Conservation (phyloP, 2,113 vertebrate genomes). For the Sorex araneus region DNA sequence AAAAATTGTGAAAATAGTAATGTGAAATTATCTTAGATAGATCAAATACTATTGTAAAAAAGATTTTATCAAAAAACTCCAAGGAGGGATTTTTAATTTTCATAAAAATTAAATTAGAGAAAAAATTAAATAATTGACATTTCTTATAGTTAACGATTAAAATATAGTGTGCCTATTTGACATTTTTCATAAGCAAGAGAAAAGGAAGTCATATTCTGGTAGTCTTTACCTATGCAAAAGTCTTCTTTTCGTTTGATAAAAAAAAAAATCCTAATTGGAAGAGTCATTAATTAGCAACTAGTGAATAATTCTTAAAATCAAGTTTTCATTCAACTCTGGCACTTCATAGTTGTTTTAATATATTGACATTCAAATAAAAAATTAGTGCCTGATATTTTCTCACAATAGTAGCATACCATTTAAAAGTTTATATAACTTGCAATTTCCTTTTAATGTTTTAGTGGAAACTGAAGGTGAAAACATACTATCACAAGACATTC, state of each 20-base stretch:
- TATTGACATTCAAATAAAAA: slow-evolving; percentile 26
- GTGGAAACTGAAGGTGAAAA: slow-evolving; percentile 29
- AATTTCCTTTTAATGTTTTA: slow-evolving; percentile 63
- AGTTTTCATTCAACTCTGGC: not conserved
- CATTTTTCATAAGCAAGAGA: slow-evolving; percentile 67
- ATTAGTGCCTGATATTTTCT: not conserved
- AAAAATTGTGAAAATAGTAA: slow-evolving; percentile 44
- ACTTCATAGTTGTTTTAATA: slow-evolving; percentile 69
- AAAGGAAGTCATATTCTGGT: slow-evolving; percentile 41
- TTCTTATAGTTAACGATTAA: slow-evolving; percentile 61
- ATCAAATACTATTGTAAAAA: slow-evolving; percentile 39
- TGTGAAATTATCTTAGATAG: slow-evolving; percentile 22
- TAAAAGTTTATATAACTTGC: not conserved
- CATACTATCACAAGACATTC: slow-evolving; percentile 34
- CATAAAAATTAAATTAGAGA: slow-evolving; percentile 63
- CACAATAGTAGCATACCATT: slow-evolving; percentile 40
- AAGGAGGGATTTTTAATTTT: slow-evolving; percentile 22
- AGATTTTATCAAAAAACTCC: not conserved
- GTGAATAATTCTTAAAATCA: not conserved
- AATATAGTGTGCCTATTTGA: slow-evolving; percentile 52
- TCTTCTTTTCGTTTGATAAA: slow-evolving; percentile 58
- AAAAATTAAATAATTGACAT: not conserved
- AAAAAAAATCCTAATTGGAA: slow-evolving; percentile 70
- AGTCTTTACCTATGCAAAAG: slow-evolving; percentile 47
- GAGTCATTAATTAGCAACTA: slow-evolving; percentile 60